These are phyloP conservation scores for Chrysogorgia sp. DNA, from an alignment of 92 coral and sea anemone species.

Conservation along the genomic window DNA sequence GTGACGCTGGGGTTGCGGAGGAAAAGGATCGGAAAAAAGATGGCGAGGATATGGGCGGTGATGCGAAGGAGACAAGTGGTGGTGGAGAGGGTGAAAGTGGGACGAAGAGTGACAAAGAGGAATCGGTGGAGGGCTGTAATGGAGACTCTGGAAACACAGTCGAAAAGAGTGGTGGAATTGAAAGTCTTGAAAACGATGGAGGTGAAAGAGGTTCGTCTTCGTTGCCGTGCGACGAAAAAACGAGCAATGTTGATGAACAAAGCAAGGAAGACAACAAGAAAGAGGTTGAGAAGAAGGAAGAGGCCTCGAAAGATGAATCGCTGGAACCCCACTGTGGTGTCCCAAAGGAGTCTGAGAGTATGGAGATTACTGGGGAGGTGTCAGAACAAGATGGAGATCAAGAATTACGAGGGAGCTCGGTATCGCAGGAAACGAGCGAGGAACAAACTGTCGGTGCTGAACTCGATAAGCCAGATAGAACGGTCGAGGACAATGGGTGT, in stretches of 20 bases:
- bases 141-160: neutral
- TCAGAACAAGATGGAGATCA: neutral
- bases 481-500: neutral
- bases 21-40: neutral
- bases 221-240: neutral
- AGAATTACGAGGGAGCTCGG: neutral
- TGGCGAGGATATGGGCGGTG: too few species aligned
- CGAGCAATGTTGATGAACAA: neutral
- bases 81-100: neutral
- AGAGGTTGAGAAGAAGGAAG: neutral
- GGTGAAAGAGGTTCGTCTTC: neutral
- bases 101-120: neutral
- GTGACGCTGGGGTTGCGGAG: neutral
- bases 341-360: neutral
- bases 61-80: neutral
- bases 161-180: constrained; percentile 10
- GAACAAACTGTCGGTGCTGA: neutral
- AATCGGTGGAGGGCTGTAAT: neutral
- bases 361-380: neutral
- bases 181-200: neutral
- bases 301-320: neutral
- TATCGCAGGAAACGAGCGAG: neutral
- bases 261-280: neutral
- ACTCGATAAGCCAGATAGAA: constrained; percentile 23
- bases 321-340: neutral